Conservation (phyloP, 2,113 vertebrate species). For the Aythya baeri region DNA sequence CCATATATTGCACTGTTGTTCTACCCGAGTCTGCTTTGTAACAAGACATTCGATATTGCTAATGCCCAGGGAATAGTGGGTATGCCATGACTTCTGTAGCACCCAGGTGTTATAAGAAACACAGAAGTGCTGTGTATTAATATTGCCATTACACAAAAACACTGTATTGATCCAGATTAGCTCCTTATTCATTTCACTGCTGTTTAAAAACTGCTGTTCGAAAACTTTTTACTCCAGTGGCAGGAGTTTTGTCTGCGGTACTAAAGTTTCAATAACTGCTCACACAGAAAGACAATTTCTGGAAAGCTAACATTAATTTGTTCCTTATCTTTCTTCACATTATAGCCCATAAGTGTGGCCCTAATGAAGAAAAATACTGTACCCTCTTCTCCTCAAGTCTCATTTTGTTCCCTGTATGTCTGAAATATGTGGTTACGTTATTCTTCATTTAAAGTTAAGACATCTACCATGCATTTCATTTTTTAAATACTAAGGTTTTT, state of each 20-base stretch:
- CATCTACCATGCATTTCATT: background rate
- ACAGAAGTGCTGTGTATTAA: background rate
- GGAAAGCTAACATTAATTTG: background rate
- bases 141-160: background rate
- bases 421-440: background rate
- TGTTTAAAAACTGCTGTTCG: background rate
- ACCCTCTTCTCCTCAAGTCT: background rate
- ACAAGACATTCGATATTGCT: background rate
- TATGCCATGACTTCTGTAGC: background rate
- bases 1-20: background rate
- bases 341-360: background rate
- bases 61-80: background rate
- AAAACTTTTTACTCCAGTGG: background rate
- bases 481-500: background rate
- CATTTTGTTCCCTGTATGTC: background rate
- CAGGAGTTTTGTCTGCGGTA: background rate
- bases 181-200: background rate
- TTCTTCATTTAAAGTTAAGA: background rate
- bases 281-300: background rate
- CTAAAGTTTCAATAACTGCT: background rate
- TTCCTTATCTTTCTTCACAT: background rate
- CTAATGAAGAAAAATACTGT: background rate
- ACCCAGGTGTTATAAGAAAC: background rate
- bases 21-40: background rate
- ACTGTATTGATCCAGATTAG: background rate